These are phyloP conservation scores for Chrysoperla carnea DNA, from an alignment of 1,140 invertebrate genomes.

Conservation along the genomic window DNA sequence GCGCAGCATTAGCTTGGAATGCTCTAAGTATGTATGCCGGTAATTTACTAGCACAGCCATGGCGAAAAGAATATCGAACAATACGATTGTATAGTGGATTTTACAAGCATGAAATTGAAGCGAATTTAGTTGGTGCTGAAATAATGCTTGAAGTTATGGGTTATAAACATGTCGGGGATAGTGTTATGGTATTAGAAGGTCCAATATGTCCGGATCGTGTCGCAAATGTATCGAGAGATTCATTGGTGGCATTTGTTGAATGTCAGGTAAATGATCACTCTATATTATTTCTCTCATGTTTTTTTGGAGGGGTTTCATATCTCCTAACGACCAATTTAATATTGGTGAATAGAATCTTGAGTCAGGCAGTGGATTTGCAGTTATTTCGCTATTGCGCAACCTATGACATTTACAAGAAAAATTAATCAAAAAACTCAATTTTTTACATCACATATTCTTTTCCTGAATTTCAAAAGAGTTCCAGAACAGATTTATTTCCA, in stretches of 20 bases:
- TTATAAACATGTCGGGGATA: constrained; percentile 41
- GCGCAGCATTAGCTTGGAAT: constrained; percentile 63
- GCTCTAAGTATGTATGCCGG: constrained; percentile 67
- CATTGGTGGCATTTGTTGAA: constrained; percentile 74
- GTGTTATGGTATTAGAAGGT: constrained; percentile 40
- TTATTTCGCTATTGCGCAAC: no score
- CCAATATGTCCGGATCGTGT: constrained; percentile 68
- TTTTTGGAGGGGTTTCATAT: no score
- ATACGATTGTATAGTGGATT: constrained; percentile 69
- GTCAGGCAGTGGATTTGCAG: no score
- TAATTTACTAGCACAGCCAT: constrained; percentile 69
- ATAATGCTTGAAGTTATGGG: constrained; percentile 65
- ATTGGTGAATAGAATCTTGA: no score
- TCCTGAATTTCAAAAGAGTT: no score
- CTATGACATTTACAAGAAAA: no score
- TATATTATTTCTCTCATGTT: no score
- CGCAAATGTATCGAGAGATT: constrained; percentile 59
- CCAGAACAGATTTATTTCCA: no score
- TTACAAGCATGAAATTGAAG: constrained; percentile 70
- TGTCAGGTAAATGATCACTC: constrained; percentile 50
- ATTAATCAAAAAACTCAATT: no score
- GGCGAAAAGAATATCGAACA: constrained; percentile 68
- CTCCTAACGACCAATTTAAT: no score
- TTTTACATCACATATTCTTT: no score
- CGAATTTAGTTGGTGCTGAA: constrained; percentile 55